Conservation (phyloP, 2,888 invertebrate genomes). For the Stenolophus ochropezus region DNA sequence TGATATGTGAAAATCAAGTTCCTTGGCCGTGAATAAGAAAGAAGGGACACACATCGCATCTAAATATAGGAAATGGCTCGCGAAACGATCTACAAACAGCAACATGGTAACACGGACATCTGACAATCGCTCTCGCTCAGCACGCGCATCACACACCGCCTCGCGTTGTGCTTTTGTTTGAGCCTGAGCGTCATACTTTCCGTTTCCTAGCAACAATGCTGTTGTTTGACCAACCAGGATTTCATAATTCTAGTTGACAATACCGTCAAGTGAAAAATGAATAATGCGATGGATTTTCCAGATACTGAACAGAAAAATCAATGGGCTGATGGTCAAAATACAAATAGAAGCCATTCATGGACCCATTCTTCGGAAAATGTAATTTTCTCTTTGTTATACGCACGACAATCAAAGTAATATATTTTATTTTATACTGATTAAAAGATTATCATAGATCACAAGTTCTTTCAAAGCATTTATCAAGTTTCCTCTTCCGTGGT, state of each 20-base stretch:
- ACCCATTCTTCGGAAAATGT: not conserved
- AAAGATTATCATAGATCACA: not conserved
- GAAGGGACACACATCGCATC: not conserved
- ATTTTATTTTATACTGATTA: not conserved
- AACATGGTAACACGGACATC: not conserved
- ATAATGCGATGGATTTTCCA: constrained; percentile 11
- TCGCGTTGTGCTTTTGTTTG: not conserved
- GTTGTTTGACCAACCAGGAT: constrained; percentile 12
- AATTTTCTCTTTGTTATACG: not conserved
- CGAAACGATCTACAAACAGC: not conserved
- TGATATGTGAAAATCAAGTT: constrained; percentile 1
- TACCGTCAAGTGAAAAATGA: constrained; percentile 11
- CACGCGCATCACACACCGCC: not conserved
- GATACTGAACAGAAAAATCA: constrained; percentile 3
- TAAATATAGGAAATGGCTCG: constrained; percentile 7
- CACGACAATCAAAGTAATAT: not conserved
- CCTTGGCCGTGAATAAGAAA: not conserved
- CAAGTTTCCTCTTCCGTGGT: not conserved
- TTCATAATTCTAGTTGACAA: constrained; percentile 4
- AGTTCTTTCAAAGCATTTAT: not conserved
- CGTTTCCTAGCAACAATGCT: constrained; percentile 15
- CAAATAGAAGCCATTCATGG: not conserved
- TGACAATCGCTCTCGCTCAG: not conserved
- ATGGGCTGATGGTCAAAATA: not conserved
- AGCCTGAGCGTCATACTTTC: constrained; percentile 7